Percentiles rank a stretch among this genome's conserved stretches.
These are phyloP conservation scores for Ambastaia sidthimunki DNA, from an alignment of 2,797 vertebrate genomes.

Conservation along the genomic window DNA sequence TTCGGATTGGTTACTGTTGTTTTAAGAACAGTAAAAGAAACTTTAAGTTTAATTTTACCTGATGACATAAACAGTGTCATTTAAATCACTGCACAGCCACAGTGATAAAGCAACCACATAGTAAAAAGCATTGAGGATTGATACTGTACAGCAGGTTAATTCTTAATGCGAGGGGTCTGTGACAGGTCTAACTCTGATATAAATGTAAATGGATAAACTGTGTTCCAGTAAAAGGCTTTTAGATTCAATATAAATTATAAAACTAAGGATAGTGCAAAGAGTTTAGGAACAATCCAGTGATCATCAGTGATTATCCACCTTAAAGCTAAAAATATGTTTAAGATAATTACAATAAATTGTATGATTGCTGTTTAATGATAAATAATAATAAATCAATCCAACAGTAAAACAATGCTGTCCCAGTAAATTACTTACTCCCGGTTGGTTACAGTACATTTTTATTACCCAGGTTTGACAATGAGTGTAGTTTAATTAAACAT, in stretches of 20 bases:
- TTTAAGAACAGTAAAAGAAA: no score
- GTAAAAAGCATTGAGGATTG: slow-evolving; percentile 13
- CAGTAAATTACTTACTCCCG: no score
- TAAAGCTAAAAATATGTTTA: no score
- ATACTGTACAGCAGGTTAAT: slow-evolving; percentile 50
- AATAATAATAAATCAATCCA: neutral
- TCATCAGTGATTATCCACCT: neutral
- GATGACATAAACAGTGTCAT: neutral
- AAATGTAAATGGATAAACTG: slow-evolving; percentile 79
- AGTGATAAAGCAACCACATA: slow-evolving; percentile 11
- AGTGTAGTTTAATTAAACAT: neutral
- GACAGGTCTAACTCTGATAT: slow-evolving; percentile 68
- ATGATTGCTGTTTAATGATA: neutral
- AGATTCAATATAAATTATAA: slow-evolving; percentile 77
- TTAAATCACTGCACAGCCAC: slow-evolving; percentile 35
- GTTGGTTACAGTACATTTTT: neutral
- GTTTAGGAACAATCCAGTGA: slow-evolving; percentile 12
- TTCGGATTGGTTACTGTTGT: no score
- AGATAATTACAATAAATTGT: neutral
- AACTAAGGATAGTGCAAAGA: slow-evolving; percentile 66
- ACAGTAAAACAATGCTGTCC: neutral
- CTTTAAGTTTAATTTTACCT: no score
- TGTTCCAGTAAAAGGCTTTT: slow-evolving; percentile 71
- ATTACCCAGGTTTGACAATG: no score
- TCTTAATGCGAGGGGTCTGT: slow-evolving; percentile 65